Conservation (phyloP, 2,888 invertebrate species). For the Drosophila nr. perissopoda region DNA sequence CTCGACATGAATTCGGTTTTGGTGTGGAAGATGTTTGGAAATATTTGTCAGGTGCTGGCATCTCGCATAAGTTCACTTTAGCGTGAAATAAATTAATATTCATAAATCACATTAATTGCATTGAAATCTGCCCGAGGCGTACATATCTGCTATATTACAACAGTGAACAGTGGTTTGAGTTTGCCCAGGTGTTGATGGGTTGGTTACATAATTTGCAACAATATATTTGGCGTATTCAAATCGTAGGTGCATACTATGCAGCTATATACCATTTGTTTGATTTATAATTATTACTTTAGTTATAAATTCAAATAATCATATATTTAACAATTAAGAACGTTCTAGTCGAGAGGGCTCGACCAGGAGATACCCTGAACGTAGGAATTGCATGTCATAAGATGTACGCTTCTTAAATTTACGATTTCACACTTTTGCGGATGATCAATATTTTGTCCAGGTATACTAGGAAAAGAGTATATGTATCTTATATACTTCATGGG, state of each 20-base stretch:
- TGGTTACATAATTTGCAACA: constrained; percentile 39
- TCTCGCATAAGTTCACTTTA: constrained; percentile 15
- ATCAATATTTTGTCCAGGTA: neutral
- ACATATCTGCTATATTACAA: constrained; percentile 37
- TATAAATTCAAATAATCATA: neutral
- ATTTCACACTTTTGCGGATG: neutral
- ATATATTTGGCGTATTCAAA: constrained; percentile 40
- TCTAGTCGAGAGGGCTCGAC: neutral
- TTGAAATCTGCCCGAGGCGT: constrained; percentile 26
- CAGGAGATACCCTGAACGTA: neutral
- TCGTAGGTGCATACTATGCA: neutral
- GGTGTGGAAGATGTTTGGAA: constrained; percentile 42
- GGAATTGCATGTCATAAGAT: neutral
- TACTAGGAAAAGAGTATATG: neutral
- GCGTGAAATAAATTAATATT: constrained; percentile 63
- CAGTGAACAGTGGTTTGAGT: constrained; percentile 13
- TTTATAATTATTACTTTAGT: constrained; percentile 13
- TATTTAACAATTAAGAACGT: neutral
- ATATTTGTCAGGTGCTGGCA: constrained; percentile 47
- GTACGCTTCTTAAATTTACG: too few relatives aligned
- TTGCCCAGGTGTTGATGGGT: constrained; percentile 56
- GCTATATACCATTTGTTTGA: constrained; percentile 2
- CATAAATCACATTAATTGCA: constrained; percentile 72
- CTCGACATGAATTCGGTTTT: constrained; percentile 49
- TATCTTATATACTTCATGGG: neutral